Conservation (phyloP, 1,140 invertebrate genomes). For the Cyphomyrmex costatus region DNA sequence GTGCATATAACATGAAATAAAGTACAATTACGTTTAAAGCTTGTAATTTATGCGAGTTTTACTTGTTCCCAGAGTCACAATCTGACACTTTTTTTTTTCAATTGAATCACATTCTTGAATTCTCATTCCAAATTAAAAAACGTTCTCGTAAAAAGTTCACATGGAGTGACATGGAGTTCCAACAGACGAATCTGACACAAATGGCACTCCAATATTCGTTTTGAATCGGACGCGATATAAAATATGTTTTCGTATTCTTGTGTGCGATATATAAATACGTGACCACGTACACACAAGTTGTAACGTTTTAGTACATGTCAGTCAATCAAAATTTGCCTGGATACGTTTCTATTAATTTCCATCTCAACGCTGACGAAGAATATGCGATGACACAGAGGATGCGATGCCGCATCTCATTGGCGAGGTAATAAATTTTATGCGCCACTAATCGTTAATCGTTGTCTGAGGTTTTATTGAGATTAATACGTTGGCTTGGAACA, state of each 20-base stretch:
- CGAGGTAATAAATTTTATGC: slow-evolving; percentile 48
- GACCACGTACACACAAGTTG: neutral
- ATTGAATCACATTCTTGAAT: slow-evolving; percentile 23
- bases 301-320: neutral
- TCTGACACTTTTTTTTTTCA: neutral
- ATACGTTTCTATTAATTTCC: slow-evolving; percentile 30
- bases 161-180: neutral
- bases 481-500: slow-evolving; percentile 16
- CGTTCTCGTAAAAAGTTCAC: slow-evolving; percentile 3
- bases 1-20: neutral
- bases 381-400: slow-evolving; percentile 2
- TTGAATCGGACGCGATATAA: slow-evolving; percentile 1
- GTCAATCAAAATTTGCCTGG: neutral
- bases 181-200: slow-evolving; percentile 17
- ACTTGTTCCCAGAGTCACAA: neutral
- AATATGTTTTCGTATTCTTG: neutral
- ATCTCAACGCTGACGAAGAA: neutral
- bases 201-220: slow-evolving; percentile 31
- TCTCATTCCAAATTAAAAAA: slow-evolving; percentile 6
- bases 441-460: slow-evolving; percentile 21
- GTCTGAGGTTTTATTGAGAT: slow-evolving; percentile 16
- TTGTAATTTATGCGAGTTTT: slow-evolving; percentile 29
- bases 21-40: neutral
- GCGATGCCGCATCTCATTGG: neutral
- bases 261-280: neutral